Evolutionary conservation across 2,888 invertebrate genomes (phyloP).

Genomic region (Drosophila testacea): DNA sequence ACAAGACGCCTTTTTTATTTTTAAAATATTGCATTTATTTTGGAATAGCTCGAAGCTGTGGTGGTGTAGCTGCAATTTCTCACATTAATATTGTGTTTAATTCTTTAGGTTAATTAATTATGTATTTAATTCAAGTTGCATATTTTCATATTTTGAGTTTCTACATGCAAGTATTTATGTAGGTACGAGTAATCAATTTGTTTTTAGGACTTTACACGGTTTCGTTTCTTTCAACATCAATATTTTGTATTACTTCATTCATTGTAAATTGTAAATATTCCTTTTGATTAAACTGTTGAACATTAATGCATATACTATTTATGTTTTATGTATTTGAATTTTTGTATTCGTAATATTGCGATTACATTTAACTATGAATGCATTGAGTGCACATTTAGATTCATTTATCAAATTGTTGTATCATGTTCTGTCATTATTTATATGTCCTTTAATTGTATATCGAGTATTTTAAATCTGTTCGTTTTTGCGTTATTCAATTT

Average conservation of each 20-base stretch:
- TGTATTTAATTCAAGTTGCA: slow-evolving; percentile 59
- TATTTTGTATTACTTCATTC: slow-evolving; percentile 52
- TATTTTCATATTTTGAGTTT: slow-evolving; percentile 45
- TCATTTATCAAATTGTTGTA: slow-evolving; percentile 16
- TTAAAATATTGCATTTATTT: slow-evolving; percentile 80
- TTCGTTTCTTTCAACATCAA: slow-evolving; percentile 59
- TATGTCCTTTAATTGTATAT: slow-evolving; percentile 48
- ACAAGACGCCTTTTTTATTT: slow-evolving; percentile 30
- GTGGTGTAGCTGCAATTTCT: slow-evolving; percentile 65
- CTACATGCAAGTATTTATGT: slow-evolving; percentile 63
- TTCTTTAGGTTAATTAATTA: slow-evolving; percentile 52
- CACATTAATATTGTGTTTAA: slow-evolving; percentile 59
- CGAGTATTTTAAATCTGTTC: slow-evolving; percentile 37
- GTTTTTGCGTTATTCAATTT: slow-evolving; percentile 19
- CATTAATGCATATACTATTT: slow-evolving; percentile 63
- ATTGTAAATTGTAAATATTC: slow-evolving; percentile 35
- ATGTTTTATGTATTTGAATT: slow-evolving; percentile 18
- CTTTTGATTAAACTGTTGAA: slow-evolving; percentile 66
- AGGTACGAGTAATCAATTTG: slow-evolving; percentile 60
- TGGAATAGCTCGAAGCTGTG: slow-evolving; percentile 78
- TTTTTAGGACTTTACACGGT: slow-evolving; percentile 71
- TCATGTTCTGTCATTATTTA: slow-evolving; percentile 19
- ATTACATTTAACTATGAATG: slow-evolving; percentile 51
- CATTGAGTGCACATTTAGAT: slow-evolving; percentile 53
- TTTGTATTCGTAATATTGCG: slow-evolving; percentile 38